phyloP scores from a whole-genome alignment of 2,113 vertebrate genomes.

The Mormyrus lacerda region DNA sequence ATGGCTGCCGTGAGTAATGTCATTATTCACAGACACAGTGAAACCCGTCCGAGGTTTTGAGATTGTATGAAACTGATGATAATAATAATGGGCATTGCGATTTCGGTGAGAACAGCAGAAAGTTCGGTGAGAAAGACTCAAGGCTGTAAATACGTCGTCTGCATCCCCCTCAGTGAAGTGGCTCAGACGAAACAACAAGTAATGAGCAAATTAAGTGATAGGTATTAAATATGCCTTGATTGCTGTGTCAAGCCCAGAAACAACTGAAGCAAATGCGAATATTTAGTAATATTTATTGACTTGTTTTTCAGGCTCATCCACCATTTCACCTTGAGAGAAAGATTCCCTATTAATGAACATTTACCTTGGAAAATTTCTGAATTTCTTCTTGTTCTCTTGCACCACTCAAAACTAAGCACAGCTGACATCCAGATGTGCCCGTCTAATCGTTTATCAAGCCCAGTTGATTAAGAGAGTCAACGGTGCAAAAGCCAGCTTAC shows the following conservation, averaged over 20 bases:
- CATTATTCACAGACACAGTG: not conserved
- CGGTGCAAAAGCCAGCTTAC: not conserved
- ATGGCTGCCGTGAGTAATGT: not conserved
- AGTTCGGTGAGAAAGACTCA: not conserved
- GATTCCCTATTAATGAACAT: not conserved
- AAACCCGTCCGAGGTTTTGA: not conserved
- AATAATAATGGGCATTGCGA: not conserved
- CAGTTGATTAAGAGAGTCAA: not conserved
- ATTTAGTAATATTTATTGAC: not conserved
- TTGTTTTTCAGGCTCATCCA: not conserved
- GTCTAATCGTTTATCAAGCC: not conserved
- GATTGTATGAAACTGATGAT: not conserved
- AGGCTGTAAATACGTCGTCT: not conserved
- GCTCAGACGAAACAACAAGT: not conserved
- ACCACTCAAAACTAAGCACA: not conserved
- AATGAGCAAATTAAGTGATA: not conserved
- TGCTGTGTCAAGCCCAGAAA: not conserved
- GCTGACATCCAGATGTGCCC: not conserved
- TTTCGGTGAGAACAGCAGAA: not conserved
- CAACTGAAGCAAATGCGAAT: not conserved
- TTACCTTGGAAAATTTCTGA: not conserved
- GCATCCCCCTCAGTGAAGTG: not conserved
- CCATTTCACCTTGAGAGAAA: not conserved
- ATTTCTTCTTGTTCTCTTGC: not conserved
- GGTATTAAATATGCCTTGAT: not conserved